phyloP scores from a whole-genome alignment of 2,797 vertebrate species.

The Oryzias sinensis region DNA sequence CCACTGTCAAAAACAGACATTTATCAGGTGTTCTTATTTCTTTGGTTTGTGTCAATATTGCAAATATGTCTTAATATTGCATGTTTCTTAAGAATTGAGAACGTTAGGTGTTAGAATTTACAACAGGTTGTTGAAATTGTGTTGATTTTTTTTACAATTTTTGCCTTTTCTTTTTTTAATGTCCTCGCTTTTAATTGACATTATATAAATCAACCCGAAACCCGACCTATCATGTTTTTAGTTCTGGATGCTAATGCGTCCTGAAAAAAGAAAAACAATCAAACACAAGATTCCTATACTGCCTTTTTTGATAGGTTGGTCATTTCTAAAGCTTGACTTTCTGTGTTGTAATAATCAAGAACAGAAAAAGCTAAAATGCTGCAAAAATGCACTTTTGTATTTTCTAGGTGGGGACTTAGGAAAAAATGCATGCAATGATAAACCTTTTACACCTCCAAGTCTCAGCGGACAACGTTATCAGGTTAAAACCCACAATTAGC shows the following conservation, averaged over 20 bases:
- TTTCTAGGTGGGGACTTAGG: background rate
- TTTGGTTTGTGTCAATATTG: constrained; percentile 7
- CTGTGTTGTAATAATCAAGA: background rate
- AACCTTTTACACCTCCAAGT: constrained; percentile 20
- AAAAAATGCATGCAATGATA: background rate
- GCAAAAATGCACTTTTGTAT: constrained; percentile 14
- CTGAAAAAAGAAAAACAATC: constrained; percentile 11
- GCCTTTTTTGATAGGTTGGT: background rate
- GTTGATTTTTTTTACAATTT: constrained; percentile 22
- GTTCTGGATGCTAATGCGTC: constrained; percentile 3
- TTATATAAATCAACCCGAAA: constrained; percentile 5
- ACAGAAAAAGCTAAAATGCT: constrained; percentile 10
- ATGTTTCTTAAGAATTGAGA: constrained; percentile 4
- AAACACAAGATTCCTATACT: constrained; percentile 2
- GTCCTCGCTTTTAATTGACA: constrained; percentile 16
- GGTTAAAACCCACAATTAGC: constrained; percentile 34
- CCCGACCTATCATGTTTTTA: constrained; percentile 5
- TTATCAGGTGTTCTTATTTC: constrained; percentile 13
- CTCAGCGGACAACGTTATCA: constrained; percentile 22
- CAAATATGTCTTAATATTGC: constrained; percentile 8
- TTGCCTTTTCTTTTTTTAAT: constrained; percentile 20
- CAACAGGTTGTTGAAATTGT: constrained; percentile 16
- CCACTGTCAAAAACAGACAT: background rate
- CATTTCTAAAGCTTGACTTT: background rate
- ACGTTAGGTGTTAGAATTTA: background rate